These are phyloP conservation scores for Leucophenga varia DNA, from an alignment of 1,140 invertebrate genomes.

Conservation along the genomic window DNA sequence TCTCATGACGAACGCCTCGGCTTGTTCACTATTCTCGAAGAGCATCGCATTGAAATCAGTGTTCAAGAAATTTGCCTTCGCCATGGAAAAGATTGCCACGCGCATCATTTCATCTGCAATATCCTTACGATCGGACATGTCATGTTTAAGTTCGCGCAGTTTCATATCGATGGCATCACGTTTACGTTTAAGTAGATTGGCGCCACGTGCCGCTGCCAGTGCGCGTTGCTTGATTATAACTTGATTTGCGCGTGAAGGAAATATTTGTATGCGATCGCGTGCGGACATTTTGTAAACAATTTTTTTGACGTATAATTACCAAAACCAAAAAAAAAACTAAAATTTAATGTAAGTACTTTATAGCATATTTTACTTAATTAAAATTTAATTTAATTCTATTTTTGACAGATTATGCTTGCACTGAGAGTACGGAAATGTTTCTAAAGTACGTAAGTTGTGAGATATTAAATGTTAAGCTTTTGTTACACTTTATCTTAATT, in stretches of 20 bases:
- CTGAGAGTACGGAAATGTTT: too few relatives aligned
- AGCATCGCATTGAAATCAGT: constrained; percentile 37
- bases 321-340: too few relatives aligned
- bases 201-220: constrained; percentile 28
- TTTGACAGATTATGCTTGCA: too few relatives aligned
- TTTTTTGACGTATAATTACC: too few relatives aligned
- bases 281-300: constrained; percentile 35
- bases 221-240: constrained; percentile 39
- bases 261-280: constrained; percentile 28
- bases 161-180: constrained; percentile 47
- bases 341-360: too few relatives aligned
- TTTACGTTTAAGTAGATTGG: constrained; percentile 35
- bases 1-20: constrained; percentile 10
- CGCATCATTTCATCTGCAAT: constrained; percentile 22
- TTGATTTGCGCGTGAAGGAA: constrained; percentile 42
- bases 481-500: too few relatives aligned
- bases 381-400: too few relatives aligned
- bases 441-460: too few relatives aligned
- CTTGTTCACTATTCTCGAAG: constrained; percentile 13
- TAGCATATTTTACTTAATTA: too few relatives aligned
- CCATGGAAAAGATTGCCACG: constrained; percentile 37
- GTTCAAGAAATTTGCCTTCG: constrained; percentile 41
- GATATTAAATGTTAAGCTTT: too few relatives aligned
- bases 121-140: constrained; percentile 14
- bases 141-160: constrained; percentile 20